Conservation (phyloP, 2,113 vertebrate species). For the Scomber japonicus region DNA sequence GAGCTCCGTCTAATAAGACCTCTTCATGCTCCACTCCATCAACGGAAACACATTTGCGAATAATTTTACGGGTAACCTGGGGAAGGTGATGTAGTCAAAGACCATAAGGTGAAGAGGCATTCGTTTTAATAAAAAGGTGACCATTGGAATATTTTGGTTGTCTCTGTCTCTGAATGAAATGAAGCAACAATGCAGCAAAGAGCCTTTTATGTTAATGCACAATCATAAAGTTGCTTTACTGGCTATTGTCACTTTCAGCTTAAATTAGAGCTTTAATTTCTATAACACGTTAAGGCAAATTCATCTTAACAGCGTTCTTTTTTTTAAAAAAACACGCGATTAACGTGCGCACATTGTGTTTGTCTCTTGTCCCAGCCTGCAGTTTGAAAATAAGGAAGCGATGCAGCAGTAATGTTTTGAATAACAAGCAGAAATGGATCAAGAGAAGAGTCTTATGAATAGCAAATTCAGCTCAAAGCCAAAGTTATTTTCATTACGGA, state of each 20-base stretch:
- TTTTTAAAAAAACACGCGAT: no score
- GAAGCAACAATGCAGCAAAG: neutral
- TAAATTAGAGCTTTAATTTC: no score
- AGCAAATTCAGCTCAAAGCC: no score
- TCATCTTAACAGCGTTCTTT: no score
- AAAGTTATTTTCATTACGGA: no score
- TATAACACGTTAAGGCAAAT: no score
- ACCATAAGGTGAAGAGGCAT: neutral
- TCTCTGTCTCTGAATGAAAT: neutral
- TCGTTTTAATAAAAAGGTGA: neutral
- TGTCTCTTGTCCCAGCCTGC: no score
- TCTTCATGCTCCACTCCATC: conserved; percentile 89
- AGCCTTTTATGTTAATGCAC: neutral
- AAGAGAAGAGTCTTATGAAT: no score
- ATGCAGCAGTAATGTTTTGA: neutral
- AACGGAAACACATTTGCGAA: conserved; percentile 86
- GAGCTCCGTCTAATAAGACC: conserved; percentile 82
- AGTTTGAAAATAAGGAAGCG: neutral
- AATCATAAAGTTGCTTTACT: neutral
- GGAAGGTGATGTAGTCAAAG: conserved; percentile 33
- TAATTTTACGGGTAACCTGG: conserved; percentile 92
- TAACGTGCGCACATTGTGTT: no score
- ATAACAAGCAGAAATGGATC: no score
- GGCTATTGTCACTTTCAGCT: neutral
- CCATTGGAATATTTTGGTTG: neutral